Base-by-base conservation (phyloP, 2,888 invertebrate genomes). In the Pristionchus fissidentatus region DNA sequence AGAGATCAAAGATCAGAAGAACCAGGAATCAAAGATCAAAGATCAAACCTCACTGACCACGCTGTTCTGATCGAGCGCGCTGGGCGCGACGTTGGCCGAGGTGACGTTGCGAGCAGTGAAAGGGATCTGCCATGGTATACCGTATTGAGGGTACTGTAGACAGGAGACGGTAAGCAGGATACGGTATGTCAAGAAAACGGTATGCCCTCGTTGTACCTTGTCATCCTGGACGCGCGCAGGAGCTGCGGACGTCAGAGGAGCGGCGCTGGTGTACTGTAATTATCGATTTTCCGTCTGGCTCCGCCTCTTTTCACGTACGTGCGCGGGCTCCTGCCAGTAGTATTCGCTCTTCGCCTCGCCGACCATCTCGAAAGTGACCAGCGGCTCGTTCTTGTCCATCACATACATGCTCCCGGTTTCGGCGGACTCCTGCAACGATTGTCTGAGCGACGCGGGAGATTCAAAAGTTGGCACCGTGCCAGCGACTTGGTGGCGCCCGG, bases 51-150 rank as follows among this genome's bases (percentile, higher is more conserved):
- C 5, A 66, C 66, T 41, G 32, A n/a, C n/a, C 19, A n/a, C n/a
- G n/a, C n/a, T n/a, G n/a, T n/a, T n/a, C 62, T 62, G 62, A 22
- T 66, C 38, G 29, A 41, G 35, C 4, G 38, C 38, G n/a, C 66
- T 66, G 7, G 35, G 66, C 38, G 38, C 66, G 66, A 66, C 66
- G 41, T 66, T 66, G 29, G 66, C 66, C 19, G 66, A 66, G 15
- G 66, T 66, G 13, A 38, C 66, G 38, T 66, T 66, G 66, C 66
- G 66, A 38, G 66, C 66, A 15, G 66, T n/a, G 66, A 66, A 66
- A 15, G 62, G 66, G 38, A 66, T 38, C 66, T 66, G 66, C 5
- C 15, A 41, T 1, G n/a, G 57, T n/a, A n/a, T n/a, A n/a, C n/a
- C n/a, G n/a, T n/a, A n/a, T n/a, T n/a, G n/a, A n/a, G 66, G 35